Base-by-base conservation (phyloP, 92 coral and sea anemone species). In the Nematostella vectensis region DNA sequence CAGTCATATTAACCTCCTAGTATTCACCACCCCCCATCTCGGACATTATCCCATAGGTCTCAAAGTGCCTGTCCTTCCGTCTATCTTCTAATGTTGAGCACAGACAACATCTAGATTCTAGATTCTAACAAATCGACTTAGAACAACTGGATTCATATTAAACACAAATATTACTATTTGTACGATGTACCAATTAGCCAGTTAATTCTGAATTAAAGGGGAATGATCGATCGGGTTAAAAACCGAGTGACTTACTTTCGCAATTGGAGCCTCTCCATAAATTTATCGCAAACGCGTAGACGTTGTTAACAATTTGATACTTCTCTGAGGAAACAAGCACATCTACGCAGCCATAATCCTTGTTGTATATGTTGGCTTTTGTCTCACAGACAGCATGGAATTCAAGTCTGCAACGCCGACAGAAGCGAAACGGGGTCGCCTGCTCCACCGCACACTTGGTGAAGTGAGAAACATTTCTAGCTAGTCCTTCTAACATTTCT, bases 341-440 rank as follows among this genome's bases (percentile, higher is more conserved):
- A n/a, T 50, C 13, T 0, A 49, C 39, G 29, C 67, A 68, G 0
- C 44, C 75, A 36, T 60, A 60, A 9, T 28, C 44, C 2, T 58
- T 16, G 21, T 40, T 20, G 8, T 24, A 47, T 11, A 70, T 57
- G 6, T 47, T 29, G 4, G 0, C 33, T 29, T 50, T 65, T 52
- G 21, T 30, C 0, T 20, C 57, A 10, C 61, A 31, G 1, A 79
- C 33, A 18, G 50, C 51, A 28, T 38, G 50, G 55, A 57, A 79
- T 29, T 54, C 31, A 0, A 56, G 3, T 11, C 57, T 17, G 43
- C 86, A 79, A 38, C 36, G n/a, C 31, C 80, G 65, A 28, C 86
- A 79, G 44, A 79, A 72, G 25, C 70, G 64, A 52, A 79, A 79
- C 10, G 86, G 86, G 8, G 80, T 44, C 13, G 86, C 77, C 42